Evolutionary conservation across 2,113 vertebrate genomes (phyloP), one percentile per base, ranked within the genome.

Genomic region (Halichoeres trimaculatus): DNA sequence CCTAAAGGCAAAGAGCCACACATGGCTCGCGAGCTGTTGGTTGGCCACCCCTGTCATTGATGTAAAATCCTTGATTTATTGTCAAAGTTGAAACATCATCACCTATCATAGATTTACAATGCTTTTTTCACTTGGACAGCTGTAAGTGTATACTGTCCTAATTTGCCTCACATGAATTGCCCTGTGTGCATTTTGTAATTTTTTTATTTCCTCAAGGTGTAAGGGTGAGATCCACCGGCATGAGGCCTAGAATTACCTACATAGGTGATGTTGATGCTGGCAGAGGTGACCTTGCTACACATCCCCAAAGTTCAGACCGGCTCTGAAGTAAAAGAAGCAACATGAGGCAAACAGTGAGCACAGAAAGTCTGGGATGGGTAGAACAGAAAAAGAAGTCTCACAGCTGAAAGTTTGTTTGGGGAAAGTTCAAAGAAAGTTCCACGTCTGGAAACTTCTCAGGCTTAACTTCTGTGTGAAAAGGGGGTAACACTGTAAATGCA

Each of bases 261-360:
- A 79, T 69, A 72, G 65, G 76, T 60, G 19, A n/a, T 2, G 19
- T 8, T 48, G 61, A 19, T 68, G 52, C 43, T 59, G 64, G 40
- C 45, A 48, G 61, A 51, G 80, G 82, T 90, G 88, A 90, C 82
- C 79, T 89, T 90, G 65, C 68, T 72, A 41, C 68, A 54, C 45
- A 64, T 53, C 53, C 50, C 76, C 54, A 82, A 30, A 78, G 75
- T 78, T 84, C 85, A 73, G 54, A 91, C 53, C 0, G 35, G 8
- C 58, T 85, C n/a, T 82, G 67, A 86, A 80, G 56, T 73, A 26
- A 22, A 57, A 70, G 59, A 66, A 65, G 41, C 11, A 38, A 50
- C 14, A 58, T 70, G 59, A 85, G 30, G 76, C 24, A 43, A 73
- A 76, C 64, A 75, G 76, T 50, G 36, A 74, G 47, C 38, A 60